These are phyloP conservation scores for Acanthaster planci DNA, from an alignment of 35 echinoderm and acorn worm genomes.

Conservation along the genomic window DNA sequence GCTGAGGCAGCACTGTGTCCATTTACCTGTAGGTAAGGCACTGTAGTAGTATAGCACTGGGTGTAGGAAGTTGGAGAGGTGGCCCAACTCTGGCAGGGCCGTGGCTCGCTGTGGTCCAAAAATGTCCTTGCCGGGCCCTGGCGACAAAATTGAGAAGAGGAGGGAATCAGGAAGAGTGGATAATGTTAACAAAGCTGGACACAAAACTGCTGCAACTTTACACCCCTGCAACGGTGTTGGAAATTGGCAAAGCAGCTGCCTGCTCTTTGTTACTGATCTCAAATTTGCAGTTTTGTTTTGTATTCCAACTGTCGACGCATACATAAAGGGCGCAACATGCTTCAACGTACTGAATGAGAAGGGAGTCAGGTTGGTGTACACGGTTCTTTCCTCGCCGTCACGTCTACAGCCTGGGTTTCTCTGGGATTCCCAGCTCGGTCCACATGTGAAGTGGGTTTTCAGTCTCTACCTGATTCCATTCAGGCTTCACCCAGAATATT, in stretches of 20 bases:
- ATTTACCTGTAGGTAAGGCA: slow-evolving; percentile 73
- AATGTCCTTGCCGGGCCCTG: slow-evolving; percentile 84
- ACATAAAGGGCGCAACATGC: too few species aligned
- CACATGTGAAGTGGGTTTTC: too few species aligned
- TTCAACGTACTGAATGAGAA: too few species aligned
- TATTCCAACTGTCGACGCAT: too few species aligned
- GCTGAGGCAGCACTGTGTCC: neutral
- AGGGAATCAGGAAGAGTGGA: neutral
- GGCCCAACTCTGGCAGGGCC: slow-evolving; percentile 72
- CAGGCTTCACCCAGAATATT: too few species aligned
- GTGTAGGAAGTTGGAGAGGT: slow-evolving; percentile 91
- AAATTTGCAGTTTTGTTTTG: too few species aligned
- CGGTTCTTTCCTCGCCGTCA: too few species aligned
- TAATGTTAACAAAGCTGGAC: too few species aligned
- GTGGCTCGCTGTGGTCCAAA: slow-evolving; percentile 73
- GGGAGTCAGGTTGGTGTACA: too few species aligned
- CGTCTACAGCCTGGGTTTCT: too few species aligned
- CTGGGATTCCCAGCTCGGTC: too few species aligned
- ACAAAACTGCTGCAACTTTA: neutral
- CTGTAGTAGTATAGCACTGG: slow-evolving; percentile 93
- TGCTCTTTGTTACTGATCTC: neutral
- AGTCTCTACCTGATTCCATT: too few species aligned
- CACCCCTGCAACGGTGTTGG: neutral
- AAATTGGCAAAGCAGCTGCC: neutral
- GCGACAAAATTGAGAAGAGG: neutral